Evolutionary conservation across 2,113 vertebrate species (phyloP).

Genomic region (Uropsilus gracilis): DNA sequence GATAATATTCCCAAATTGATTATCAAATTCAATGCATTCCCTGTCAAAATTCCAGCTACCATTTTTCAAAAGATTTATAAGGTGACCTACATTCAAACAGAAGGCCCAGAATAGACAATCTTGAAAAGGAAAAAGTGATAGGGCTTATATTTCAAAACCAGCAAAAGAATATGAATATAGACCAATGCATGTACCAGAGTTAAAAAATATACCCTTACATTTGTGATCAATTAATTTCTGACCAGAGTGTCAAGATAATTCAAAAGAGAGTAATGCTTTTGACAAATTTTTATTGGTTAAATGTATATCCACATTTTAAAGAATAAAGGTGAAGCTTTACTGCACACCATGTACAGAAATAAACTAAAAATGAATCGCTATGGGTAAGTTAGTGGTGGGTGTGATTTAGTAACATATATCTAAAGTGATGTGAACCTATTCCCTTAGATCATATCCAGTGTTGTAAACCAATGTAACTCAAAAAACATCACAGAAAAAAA

Average conservation of each 20-base stretch:
- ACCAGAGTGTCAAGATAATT: neutral
- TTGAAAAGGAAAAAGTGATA: neutral
- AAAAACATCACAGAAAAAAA: too few relatives aligned
- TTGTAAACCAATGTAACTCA: too few relatives aligned
- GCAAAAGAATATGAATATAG: neutral
- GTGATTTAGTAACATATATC: too few relatives aligned
- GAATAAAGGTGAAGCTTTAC: neutral
- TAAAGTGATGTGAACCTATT: too few relatives aligned
- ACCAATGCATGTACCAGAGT: neutral
- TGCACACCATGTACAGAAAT: neutral
- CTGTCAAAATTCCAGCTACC: neutral
- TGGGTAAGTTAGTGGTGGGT: too few relatives aligned
- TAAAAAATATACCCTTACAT: neutral
- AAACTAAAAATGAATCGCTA: neutral
- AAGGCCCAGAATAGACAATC: neutral
- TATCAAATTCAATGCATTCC: neutral
- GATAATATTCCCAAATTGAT: neutral
- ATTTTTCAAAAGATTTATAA: neutral
- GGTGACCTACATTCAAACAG: neutral
- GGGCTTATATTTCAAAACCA: neutral
- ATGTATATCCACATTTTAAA: neutral
- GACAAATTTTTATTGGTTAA: neutral
- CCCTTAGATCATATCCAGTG: too few relatives aligned
- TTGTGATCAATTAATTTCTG: neutral
- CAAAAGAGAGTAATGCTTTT: neutral